Evolutionary conservation across 2,888 invertebrate genomes (phyloP).

Genomic region (Panopea generosa): DNA sequence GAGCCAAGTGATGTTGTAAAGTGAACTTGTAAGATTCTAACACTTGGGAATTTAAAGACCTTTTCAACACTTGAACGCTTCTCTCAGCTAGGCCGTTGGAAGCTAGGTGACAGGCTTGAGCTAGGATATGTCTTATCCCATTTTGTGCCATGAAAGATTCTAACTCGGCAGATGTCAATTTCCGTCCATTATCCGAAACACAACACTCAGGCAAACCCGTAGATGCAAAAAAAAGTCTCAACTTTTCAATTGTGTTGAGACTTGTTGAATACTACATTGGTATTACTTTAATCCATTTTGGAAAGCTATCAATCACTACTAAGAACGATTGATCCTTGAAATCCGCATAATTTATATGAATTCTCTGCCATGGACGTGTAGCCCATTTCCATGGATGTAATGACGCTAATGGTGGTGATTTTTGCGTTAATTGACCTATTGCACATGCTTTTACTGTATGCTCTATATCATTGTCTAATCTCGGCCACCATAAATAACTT

Average conservation of each 20-base stretch:
- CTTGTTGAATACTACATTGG: slow-evolving; percentile 39
- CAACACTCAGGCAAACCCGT: slow-evolving; percentile 33
- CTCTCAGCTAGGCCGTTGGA: slow-evolving; percentile 57
- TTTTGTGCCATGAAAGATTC: slow-evolving; percentile 41
- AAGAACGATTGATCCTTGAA: slow-evolving; percentile 35
- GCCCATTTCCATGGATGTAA: slow-evolving; percentile 48
- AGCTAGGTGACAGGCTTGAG: slow-evolving; percentile 43
- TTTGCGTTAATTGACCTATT: slow-evolving; percentile 28
- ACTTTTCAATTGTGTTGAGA: slow-evolving; percentile 27
- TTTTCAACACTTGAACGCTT: slow-evolving; percentile 49
- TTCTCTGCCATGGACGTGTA: slow-evolving; percentile 25
- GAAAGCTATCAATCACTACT: slow-evolving; percentile 39
- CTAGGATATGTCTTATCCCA: slow-evolving; percentile 48
- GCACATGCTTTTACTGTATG: slow-evolving; percentile 26
- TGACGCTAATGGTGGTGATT: slow-evolving; percentile 18
- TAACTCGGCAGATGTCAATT: slow-evolving; percentile 47
- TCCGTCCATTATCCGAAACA: slow-evolving; percentile 48
- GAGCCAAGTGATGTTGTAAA: no score
- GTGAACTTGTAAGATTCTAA: no score
- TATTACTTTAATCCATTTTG: slow-evolving; percentile 45
- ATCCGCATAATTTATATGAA: slow-evolving; percentile 54
- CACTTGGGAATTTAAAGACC: slow-evolving; percentile 22
- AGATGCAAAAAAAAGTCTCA: slow-evolving; percentile 32
- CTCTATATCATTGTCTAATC: slow-evolving; percentile 37
- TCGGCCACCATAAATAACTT: slow-evolving; percentile 44